phyloP scores from a whole-genome alignment of 2,113 vertebrate genomes.

The Prunella fulvescens region DNA sequence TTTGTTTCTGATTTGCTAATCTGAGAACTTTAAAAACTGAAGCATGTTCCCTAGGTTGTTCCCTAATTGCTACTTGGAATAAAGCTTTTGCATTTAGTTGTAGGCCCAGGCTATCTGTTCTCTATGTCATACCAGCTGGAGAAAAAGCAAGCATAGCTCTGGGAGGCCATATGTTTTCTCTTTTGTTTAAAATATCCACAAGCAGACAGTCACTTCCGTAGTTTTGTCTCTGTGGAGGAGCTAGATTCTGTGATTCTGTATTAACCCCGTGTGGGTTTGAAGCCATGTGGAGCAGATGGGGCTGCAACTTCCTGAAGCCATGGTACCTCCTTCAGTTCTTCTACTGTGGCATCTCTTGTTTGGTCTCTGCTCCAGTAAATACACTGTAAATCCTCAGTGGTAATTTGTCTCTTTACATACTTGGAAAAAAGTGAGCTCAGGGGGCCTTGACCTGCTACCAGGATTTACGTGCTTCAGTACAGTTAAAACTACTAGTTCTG shows the following conservation, averaged over 20 bases:
- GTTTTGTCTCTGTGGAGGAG: slow-evolving; percentile 15
- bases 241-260: neutral
- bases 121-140: neutral
- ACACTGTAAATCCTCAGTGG: neutral
- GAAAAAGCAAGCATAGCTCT: slow-evolving; percentile 7
- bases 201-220: slow-evolving; percentile 39
- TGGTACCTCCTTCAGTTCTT: neutral
- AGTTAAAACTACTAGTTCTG: neutral
- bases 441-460: neutral
- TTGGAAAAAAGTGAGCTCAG: neutral
- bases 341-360: neutral
- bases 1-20: neutral
- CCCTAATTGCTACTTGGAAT: neutral
- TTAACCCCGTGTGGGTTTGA: neutral
- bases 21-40: neutral
- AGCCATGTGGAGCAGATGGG: neutral
- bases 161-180: slow-evolving; percentile 47
- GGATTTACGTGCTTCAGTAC: neutral
- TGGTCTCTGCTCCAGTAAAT: neutral
- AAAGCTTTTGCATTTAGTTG: neutral
- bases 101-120: neutral
- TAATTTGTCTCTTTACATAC: neutral
- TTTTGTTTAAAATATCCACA: slow-evolving; percentile 44
- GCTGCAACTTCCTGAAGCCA: neutral
- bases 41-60: neutral